Evolutionary conservation across 2,113 vertebrate genomes (phyloP).

Genomic region (Passer montanus): DNA sequence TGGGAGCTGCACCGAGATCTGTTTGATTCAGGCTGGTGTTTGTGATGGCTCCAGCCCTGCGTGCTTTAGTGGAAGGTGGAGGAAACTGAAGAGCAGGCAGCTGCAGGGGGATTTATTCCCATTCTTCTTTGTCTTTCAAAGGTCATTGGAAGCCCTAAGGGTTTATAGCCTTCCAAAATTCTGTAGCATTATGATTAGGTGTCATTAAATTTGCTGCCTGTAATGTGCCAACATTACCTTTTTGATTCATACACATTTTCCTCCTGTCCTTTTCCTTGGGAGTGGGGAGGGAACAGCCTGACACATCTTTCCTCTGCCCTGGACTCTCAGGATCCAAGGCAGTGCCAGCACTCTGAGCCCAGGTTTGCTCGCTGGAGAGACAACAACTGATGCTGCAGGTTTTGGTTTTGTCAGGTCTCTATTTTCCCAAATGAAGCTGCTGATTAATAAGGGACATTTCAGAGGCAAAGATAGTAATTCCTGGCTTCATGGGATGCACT

Average conservation of each 20-base stretch:
- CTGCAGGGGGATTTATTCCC: not conserved
- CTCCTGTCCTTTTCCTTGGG: not conserved
- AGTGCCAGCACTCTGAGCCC: not conserved
- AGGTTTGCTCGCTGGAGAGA: not conserved
- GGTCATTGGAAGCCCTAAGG: not conserved
- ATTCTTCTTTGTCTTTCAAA: slow-evolving; percentile 22
- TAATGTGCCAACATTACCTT: not conserved
- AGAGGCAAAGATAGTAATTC: not conserved
- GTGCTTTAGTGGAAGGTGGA: not conserved
- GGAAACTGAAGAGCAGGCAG: not conserved
- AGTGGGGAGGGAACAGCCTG: not conserved
- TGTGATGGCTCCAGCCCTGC: not conserved
- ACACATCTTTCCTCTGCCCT: not conserved
- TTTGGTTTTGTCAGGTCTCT: not conserved
- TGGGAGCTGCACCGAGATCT: not conserved
- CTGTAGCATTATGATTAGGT: not conserved
- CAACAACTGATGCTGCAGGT: accelerated
- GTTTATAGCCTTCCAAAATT: slow-evolving; percentile 1
- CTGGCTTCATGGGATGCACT: not conserved
- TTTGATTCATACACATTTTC: not conserved
- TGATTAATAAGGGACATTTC: not conserved
- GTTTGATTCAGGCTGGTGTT: not conserved
- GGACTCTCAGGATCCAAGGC: not conserved
- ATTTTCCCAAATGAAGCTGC: not conserved
- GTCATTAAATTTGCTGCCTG: not conserved